A percentile compares a stretch with the other conserved stretches of the same genome.
Evolutionary conservation across 2,797 vertebrate genomes (phyloP).

Genomic region (Phylloscopus collybita): DNA sequence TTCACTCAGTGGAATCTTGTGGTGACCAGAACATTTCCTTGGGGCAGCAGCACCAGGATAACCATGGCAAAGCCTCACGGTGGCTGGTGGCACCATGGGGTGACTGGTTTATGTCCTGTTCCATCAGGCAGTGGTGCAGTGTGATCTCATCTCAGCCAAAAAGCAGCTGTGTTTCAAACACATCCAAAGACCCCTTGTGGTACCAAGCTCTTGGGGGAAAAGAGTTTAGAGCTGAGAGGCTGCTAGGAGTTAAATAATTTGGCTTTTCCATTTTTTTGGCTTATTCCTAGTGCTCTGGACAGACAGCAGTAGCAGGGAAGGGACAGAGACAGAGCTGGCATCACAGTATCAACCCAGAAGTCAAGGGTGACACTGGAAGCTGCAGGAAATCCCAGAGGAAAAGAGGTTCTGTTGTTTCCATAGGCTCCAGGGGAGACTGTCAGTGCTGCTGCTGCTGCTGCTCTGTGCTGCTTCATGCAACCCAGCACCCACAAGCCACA

Average conservation of each 20-base stretch:
- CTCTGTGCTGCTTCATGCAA: neutral
- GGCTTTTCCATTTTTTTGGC: neutral
- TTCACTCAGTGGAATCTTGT: fast-evolving
- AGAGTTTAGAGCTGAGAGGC: neutral
- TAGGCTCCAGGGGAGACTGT: neutral
- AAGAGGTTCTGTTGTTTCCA: fast-evolving
- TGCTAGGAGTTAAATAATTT: neutral
- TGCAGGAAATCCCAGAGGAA: neutral
- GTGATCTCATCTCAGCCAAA: fast-evolving
- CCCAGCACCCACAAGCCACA: neutral
- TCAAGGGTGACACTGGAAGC: fast-evolving
- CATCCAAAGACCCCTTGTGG: neutral
- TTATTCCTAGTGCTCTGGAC: neutral
- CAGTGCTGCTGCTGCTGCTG: neutral
- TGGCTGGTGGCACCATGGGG: fast-evolving
- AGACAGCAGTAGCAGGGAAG: neutral
- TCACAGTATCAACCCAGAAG: neutral
- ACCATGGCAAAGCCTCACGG: neutral
- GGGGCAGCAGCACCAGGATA: neutral
- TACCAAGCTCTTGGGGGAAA: neutral
- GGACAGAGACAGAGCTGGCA: neutral
- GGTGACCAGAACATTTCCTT: neutral
- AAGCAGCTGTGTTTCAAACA: fast-evolving
- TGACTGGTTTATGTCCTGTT: neutral
- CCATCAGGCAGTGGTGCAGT: fast-evolving